A percentile compares a stretch with the other conserved stretches of the same genome.
Evolutionary conservation across 1,140 invertebrate species (phyloP).

Genomic region (Berghia stephanieae): DNA sequence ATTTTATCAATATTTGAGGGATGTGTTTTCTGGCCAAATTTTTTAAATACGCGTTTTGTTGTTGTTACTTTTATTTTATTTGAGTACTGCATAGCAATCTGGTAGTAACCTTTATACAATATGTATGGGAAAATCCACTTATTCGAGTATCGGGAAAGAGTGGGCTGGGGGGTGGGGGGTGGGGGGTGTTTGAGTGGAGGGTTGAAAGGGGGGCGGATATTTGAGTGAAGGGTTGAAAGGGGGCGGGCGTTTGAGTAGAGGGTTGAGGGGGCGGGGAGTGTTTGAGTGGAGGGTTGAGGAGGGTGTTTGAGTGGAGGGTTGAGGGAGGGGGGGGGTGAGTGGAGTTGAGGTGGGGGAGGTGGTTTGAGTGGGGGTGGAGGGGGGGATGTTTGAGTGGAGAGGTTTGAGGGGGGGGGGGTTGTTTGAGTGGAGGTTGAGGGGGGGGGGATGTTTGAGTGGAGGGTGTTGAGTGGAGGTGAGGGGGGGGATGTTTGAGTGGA

Average conservation of each 20-base stretch:
- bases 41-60: too few species aligned
- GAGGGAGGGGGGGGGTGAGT: background rate
- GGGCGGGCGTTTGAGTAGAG: too few species aligned
- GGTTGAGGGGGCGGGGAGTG: background rate
- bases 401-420: background rate
- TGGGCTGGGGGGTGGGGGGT: background rate
- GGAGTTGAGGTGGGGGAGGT: background rate
- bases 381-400: background rate
- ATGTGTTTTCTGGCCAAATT: too few species aligned
- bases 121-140: too few species aligned
- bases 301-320: background rate
- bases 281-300: background rate
- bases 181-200: background rate
- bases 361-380: background rate
- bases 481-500: background rate
- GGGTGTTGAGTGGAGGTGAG: background rate
- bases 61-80: too few species aligned
- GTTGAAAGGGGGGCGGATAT: background rate
- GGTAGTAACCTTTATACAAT: too few species aligned
- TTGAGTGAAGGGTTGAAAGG: background rate
- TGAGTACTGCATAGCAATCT: too few species aligned
- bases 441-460: background rate
- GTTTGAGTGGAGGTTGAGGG: background rate
- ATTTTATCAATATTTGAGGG: too few species aligned
- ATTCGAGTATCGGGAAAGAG: background rate